Evolutionary conservation across 1,140 invertebrate genomes (phyloP), one percentile per base, ranked within the genome.

Genomic region (Orchestia grillus): DNA sequence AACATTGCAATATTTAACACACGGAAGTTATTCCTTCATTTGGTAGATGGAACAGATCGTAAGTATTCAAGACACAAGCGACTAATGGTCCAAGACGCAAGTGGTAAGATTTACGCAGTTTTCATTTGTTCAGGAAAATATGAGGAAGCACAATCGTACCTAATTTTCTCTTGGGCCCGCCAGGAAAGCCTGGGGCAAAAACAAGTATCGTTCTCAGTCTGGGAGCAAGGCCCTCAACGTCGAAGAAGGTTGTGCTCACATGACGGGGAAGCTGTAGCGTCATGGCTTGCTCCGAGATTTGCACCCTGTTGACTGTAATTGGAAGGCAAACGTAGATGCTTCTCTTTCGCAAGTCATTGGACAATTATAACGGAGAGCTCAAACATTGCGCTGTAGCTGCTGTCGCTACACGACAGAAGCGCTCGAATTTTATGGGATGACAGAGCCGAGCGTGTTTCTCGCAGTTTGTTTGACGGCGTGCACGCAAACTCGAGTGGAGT

Each of bases 241-340:
- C 28, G 11, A 77, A 1, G 1, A 77, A 77, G 62, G 62, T 77
- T 77, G 28, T 77, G 62, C 36, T 53, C 88, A 4, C 28, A 28
- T 41, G 36, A 43, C 28, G 41, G 4, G 88, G 6, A 90, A 43
- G 43, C 88, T 44, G 88, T 90, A 90, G n/a, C 43, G 41, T 44
- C 43, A 41, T 90, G 43, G 88, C 88, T 90, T 44, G 43, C n/a
- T 4, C 42, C 42, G 28, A 90, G 88, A 90, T 90, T 90, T 90
- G 88, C 88, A 90, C 88, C 88, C 88, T 42, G 88, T 90, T 90
- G 88, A 90, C 88, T 90, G 88, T 90, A 90, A 90, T 90, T 90
- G 88, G 88, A 90, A 90, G 88, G 43, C 88, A 90, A 90, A 90
- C 88, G n/a, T 90, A 42, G 88, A 41, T 90, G 43, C 43, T 41